Base-by-base conservation (phyloP, 2,113 vertebrate species). In the Phrynocephalus versicolor region DNA sequence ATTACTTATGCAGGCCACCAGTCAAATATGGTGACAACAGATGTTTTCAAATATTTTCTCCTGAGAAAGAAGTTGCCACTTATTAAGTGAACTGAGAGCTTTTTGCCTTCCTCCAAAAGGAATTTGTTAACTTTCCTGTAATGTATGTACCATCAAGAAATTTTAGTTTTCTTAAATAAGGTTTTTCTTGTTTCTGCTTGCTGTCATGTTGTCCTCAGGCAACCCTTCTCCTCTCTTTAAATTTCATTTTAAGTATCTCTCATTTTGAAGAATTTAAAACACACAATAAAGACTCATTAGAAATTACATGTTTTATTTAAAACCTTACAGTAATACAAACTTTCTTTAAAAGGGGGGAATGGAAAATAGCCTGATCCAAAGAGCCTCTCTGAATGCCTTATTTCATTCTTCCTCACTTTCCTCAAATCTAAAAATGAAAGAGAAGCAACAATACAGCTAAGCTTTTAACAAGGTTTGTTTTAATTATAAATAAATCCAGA, bases 401-500 rank as follows among this genome's bases (percentile, higher is more conserved):
- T 27, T 90, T 57, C 41, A 10, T 64, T 37, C 14, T 33, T 37
- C 37, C 30, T 65, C 21, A 35, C 23, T 70, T 70, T 37, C 65
- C 23, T 39, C 64, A 67, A 23, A 71, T 23, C 58, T 81, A 21
- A 67, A 39, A 69, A 72, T 70, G 84, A 80, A n/a, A n/a, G 4
- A n/a, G 4, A 23, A 72, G 69, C 51, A 90, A 65, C 25, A 84
- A 78, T 81, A 85, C 19, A 85, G 4, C 33, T 14, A 37, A 35
- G 71, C 30, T 77, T 41, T 76, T 65, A 41, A 86, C 1, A 78
- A 89, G 82, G 0, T 35, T 6, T 65, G 70, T 87, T 89, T 71
- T 85, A 85, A 82, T 51, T 55, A 58, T 12, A 64, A 55, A 55
- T 27, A 81, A 88, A 92, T 89, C 76, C 2, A 81, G 7, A 89